Evolutionary conservation across 2,888 invertebrate species (phyloP), one percentile per base, ranked within the genome.

Genomic region (Charanyca ferruginea): DNA sequence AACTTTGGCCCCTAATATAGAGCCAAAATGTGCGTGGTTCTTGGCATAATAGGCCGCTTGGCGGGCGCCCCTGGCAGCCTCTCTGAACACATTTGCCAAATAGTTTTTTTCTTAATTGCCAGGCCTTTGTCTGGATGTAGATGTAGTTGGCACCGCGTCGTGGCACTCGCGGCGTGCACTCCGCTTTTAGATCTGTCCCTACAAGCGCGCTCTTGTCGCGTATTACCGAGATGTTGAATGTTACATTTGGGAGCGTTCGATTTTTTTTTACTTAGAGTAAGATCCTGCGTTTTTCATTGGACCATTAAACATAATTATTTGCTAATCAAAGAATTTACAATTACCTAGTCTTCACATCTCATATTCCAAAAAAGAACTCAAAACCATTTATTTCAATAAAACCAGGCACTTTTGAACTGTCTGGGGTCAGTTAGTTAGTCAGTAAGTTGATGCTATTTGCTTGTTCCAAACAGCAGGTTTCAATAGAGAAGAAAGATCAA

Each of bases 31-130:
- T 59, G 54, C 42, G 44, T 51, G 66, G 54, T 45, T 65, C 45
- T 75, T 65, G 76, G 78, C 75, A 55, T 64, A 66, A 70, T 74
- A 73, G 78, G 80, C 76, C 62, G 59, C 61, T 71, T 69, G 80
- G 80, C 73, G 66, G 47, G 59, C 67, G 65, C 66, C 69, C 32
- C 74, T 83, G 83, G 83, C 83, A 83, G 54, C 64, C 64, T 64
- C 67, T 41, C 44, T 41, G 62, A 59, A 51, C 49, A 54, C 80
- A 77, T 80, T 80, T 81, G 83, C 83, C 83, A 83, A 83, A 79
- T 66, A 49, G 67, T 77, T 83, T 83, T 76, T 80, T 83, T 80
- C 72, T 77, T 81, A 83, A 81, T 83, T 83, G 83, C 76, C 74
- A 73, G 63, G 81, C 73, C 74, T 83, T 80, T 79, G 77, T 77